Evolutionary conservation across 2,113 vertebrate species (phyloP).

Genomic region (Rhodinocichla rosea): DNA sequence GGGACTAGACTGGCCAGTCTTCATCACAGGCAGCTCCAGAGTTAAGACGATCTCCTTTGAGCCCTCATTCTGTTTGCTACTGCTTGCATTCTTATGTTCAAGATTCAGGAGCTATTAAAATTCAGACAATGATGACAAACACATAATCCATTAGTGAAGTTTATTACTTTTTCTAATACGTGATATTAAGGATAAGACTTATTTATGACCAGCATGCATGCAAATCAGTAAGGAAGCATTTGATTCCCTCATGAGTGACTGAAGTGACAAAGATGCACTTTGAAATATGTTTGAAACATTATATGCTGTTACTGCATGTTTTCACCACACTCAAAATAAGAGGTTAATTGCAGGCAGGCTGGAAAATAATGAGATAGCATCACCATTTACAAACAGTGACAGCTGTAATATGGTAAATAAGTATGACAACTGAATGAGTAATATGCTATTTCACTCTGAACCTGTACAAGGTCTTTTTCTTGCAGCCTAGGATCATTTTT

Average conservation of each 20-base stretch:
- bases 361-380: conserved; percentile 18
- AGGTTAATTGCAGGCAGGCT: conserved; percentile 44
- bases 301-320: background rate
- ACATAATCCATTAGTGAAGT: background rate
- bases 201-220: background rate
- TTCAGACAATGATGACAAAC: background rate
- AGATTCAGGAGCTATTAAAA: background rate
- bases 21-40: background rate
- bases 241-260: background rate
- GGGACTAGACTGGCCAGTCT: background rate
- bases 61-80: background rate
- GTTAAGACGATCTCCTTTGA: background rate
- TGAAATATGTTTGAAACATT: conserved; percentile 12
- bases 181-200: background rate
- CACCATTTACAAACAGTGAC: conserved; percentile 1
- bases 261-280: background rate
- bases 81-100: background rate
- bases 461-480: background rate
- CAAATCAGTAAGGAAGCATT: background rate
- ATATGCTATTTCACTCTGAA: background rate
- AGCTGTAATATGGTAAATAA: conserved; percentile 7
- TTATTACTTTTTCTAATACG: background rate
- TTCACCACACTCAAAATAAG: background rate
- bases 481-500: background rate
- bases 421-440: background rate